Base-by-base conservation (phyloP, 2,888 invertebrate species). In the Acronicta psi region DNA sequence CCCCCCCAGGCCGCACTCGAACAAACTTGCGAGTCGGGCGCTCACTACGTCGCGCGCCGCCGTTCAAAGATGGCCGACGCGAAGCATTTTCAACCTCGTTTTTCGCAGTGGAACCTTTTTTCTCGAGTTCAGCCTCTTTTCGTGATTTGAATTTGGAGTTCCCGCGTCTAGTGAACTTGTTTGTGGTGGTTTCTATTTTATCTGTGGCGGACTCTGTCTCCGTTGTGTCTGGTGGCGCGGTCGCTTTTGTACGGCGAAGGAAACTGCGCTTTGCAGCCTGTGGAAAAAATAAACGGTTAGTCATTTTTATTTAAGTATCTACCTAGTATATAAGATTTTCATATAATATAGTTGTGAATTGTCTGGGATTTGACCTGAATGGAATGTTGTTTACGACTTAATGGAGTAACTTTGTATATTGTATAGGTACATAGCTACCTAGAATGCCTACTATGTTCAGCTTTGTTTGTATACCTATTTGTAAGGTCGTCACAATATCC, bases 171-270 rank as follows among this genome's bases (percentile, higher is more conserved):
- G 82, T 84, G 87, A 73, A 88, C 63, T 83, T 89, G 80, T 73
- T 84, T 50, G 89, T 90, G 77, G 85, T 84, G 49, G 86, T 86
- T 65, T 83, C 84, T 62, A 69, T 75, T 70, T 81, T 81, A 47
- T 81, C 80, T 46, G 84, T 81, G 63, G 79, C 67, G 3, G 81
- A 71, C 43, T 80, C 76, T 13, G 75, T 56, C 45, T 86, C 89
- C 17, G 86, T 80, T 66, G 82, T 80, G 56, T 86, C 84, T 31
- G 92, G 87, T 11, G 88, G 80, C 0, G 89, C 79, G 1, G 93
- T 91, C 23, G 92, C 86, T 80, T 92, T 92, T 55, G 91, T 93
- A 64, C 93, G 92, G 1, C 92, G 88, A 55, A 86, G 85, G 89
- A 93, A 92, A 68, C 82, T 83, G 51, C 91, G 88, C 62, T 86